Evolutionary conservation across 2,888 invertebrate species (phyloP), one percentile per base, ranked within the genome.

Genomic region (Parnassius apollo): DNA sequence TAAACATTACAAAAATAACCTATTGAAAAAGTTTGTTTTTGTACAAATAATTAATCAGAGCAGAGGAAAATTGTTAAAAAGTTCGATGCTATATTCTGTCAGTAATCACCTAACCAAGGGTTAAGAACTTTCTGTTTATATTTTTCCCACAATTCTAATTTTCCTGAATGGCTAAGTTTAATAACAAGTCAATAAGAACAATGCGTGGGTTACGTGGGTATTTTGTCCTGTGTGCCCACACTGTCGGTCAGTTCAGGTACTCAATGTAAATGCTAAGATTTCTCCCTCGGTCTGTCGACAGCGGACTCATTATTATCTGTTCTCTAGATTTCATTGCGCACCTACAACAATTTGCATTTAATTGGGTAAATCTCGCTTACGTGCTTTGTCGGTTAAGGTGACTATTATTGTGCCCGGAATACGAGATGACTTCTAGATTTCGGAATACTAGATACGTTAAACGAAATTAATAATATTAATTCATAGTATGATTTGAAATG

Each of bases 211-310:
- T 73, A 70, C 70, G 70, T 70, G 70, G 71, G 67, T 67, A 66
- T 62, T 68, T 69, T 64, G 64, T 66, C 56, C 61, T 71, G 76
- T 78, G 80, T 81, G 80, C 80, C 78, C 72, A 77, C 18, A 18
- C 18, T 1, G 18, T 18, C 18, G 1, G 18, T 18, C 18, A 18
- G 18, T 77, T 76, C 66, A 65, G 58, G 70, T 71, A 68, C 77
- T 73, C 77, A 74, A 79, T 78, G 77, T 77, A 79, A 85, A 85
- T 83, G 71, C 68, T 68, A 75, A 79, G 80, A 82, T 82, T 82
- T 83, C 82, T 77, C 82, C 74, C 69, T 68, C 70, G 64, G 67
- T 65, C 69, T 68, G 65, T 64, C 64, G 66, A 68, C 71, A 68
- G 62, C 70, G 69, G 69, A 75, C 73, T 75, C 73, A 80, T 79